phyloP scores from a whole-genome alignment of 2,797 vertebrate species.

The Yasuhikotakia modesta region DNA sequence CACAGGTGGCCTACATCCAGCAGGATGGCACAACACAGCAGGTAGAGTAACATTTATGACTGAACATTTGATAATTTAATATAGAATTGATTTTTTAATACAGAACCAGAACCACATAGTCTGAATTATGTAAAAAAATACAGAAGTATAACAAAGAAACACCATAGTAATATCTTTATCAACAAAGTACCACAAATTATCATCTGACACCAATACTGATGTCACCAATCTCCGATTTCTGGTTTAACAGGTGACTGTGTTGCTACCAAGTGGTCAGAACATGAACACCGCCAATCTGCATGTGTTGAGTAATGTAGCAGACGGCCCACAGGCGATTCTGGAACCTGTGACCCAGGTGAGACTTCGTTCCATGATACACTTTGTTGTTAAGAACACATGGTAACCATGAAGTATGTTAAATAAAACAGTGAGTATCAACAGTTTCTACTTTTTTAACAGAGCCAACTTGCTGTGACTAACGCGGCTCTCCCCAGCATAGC shows the following conservation, averaged over 20 bases:
- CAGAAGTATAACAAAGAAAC: too few relatives aligned
- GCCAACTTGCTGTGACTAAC: conserved; percentile 83
- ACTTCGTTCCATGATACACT: not conserved
- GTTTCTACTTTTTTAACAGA: conserved; percentile 65
- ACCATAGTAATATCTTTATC: not conserved
- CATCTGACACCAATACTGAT: not conserved
- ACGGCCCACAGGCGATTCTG: conserved; percentile 82
- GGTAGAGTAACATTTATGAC: conserved; percentile 67
- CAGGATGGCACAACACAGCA: conserved; percentile 95
- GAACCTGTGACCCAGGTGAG: conserved; percentile 84
- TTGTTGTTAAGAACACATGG: not conserved
- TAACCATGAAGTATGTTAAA: too few relatives aligned
- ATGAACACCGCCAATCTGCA: conserved; percentile 88
- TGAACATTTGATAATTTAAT: not conserved
- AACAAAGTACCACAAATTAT: not conserved
- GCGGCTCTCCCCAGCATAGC: conserved; percentile 84
- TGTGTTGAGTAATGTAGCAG: conserved; percentile 85
- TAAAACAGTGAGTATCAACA: not conserved
- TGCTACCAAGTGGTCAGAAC: conserved; percentile 88
- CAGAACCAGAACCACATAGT: not conserved
- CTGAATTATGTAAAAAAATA: too few relatives aligned
- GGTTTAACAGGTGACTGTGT: conserved; percentile 81
- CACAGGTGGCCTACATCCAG: conserved; percentile 95
- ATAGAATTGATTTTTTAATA: not conserved
- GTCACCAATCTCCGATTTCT: not conserved